Conservation (phyloP, 1,140 invertebrate genomes). For the Nephotettix cincticeps region DNA sequence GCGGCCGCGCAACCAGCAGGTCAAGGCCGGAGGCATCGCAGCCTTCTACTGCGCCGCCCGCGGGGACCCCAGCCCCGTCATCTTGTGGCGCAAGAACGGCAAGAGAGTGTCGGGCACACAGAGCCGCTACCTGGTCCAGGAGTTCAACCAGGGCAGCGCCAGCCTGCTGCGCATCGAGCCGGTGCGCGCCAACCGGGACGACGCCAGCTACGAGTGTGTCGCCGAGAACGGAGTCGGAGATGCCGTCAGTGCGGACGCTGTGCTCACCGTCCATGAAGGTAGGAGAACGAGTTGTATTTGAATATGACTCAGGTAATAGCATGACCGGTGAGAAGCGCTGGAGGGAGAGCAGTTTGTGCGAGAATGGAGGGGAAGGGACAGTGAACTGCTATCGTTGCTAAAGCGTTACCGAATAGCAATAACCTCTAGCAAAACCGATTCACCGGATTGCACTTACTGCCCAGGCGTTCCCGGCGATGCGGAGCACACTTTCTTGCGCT, state of each 20-base stretch:
- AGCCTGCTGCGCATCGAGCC: conserved; percentile 90
- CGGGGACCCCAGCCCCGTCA: conserved; percentile 83
- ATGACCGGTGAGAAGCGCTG: too few species aligned
- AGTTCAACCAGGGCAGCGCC: conserved; percentile 63
- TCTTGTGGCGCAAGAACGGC: conserved; percentile 89
- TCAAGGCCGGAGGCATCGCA: conserved; percentile 86
- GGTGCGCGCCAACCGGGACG: conserved; percentile 76
- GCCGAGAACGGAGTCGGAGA: conserved; percentile 96
- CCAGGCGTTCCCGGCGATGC: too few species aligned
- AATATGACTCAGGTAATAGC: too few species aligned
- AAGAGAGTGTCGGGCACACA: conserved; percentile 76
- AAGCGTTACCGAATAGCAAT: too few species aligned
- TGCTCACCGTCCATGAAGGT: conserved; percentile 86
- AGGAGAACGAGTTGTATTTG: too few species aligned
- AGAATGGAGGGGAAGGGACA: too few species aligned
- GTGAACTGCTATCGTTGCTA: too few species aligned
- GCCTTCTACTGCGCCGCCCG: conserved; percentile 93
- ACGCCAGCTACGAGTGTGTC: conserved; percentile 91
- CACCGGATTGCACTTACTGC: too few species aligned
- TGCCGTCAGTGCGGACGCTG: conserved; percentile 85
- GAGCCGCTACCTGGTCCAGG: conserved; percentile 69
- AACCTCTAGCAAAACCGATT: too few species aligned
- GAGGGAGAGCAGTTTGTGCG: too few species aligned
- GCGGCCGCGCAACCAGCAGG: conserved; percentile 81
- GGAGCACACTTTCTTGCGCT: too few species aligned